phyloP scores from a whole-genome alignment of 2,888 invertebrate species.

The Phyllotreta striolata region DNA sequence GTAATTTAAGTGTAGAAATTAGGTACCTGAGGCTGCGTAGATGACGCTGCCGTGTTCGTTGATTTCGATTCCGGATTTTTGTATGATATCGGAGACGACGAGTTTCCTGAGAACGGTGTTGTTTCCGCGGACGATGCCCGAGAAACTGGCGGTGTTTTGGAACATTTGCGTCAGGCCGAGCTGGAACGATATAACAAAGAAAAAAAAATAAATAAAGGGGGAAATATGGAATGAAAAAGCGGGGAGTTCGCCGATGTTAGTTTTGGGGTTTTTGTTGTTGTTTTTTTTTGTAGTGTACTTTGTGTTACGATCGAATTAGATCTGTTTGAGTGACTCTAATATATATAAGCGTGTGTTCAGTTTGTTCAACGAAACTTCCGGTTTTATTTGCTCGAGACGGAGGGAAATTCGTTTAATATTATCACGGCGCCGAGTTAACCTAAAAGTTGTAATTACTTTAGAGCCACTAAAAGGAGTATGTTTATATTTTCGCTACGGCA shows the following conservation, averaged over 20 bases:
- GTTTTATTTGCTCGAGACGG: slow-evolving; percentile 7
- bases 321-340: no score
- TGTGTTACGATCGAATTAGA: no score
- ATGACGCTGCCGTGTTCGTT: slow-evolving; percentile 79
- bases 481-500: no score
- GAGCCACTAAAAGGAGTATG: neutral
- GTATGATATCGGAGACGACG: slow-evolving; percentile 74
- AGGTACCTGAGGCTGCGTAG: slow-evolving; percentile 76
- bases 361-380: slow-evolving; percentile 10
- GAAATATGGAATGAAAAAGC: neutral
- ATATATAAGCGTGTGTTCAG: slow-evolving; percentile 4
- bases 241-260: no score
- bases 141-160: slow-evolving; percentile 73
- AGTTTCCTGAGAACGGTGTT: slow-evolving; percentile 56
- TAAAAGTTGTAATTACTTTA: slow-evolving; percentile 16
- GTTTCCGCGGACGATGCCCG: slow-evolving; percentile 72
- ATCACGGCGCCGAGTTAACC: neutral
- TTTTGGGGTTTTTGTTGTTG: no score
- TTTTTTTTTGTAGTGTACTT: neutral
- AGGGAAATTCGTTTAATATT: slow-evolving; percentile 3
- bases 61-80: slow-evolving; percentile 79
- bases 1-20: slow-evolving; percentile 4
- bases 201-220: slow-evolving; percentile 4
- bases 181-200: slow-evolving; percentile 58
- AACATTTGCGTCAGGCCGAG: slow-evolving; percentile 78